These are phyloP conservation scores for Sporophila hypoxantha DNA, from an alignment of 2,113 vertebrate genomes.

Conservation along the genomic window DNA sequence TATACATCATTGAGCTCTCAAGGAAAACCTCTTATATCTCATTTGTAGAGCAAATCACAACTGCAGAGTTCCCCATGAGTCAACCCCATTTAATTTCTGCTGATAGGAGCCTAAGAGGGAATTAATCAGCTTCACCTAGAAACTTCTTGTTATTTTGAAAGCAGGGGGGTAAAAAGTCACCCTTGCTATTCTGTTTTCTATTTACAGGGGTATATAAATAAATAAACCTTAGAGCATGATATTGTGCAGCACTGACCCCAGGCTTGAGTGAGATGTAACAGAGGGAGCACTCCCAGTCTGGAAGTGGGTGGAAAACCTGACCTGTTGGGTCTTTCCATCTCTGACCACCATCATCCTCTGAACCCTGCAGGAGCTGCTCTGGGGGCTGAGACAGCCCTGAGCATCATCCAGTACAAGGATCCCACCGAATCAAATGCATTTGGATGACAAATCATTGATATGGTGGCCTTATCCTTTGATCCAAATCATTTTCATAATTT, in stretches of 20 bases:
- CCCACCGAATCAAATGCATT: neutral
- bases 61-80: slow-evolving; percentile 3
- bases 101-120: neutral
- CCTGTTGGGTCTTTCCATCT: neutral
- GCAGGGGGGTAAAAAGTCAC: neutral
- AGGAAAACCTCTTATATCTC: slow-evolving; percentile 33
- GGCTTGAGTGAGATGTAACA: neutral
- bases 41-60: slow-evolving; percentile 38
- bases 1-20: neutral
- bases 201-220: slow-evolving; percentile 13
- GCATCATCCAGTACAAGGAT: neutral
- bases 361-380: neutral
- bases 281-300: neutral
- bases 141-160: neutral
- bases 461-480: neutral
- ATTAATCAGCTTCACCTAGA: slow-evolving; percentile 16
- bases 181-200: neutral
- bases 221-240: neutral
- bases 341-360: neutral
- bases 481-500: neutral
- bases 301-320: neutral
- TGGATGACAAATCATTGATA: neutral
- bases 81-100: slow-evolving; percentile 30
- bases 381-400: neutral
- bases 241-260: neutral